Conservation (phyloP, 1,140 invertebrate genomes). For the Halotydeus destructor region DNA sequence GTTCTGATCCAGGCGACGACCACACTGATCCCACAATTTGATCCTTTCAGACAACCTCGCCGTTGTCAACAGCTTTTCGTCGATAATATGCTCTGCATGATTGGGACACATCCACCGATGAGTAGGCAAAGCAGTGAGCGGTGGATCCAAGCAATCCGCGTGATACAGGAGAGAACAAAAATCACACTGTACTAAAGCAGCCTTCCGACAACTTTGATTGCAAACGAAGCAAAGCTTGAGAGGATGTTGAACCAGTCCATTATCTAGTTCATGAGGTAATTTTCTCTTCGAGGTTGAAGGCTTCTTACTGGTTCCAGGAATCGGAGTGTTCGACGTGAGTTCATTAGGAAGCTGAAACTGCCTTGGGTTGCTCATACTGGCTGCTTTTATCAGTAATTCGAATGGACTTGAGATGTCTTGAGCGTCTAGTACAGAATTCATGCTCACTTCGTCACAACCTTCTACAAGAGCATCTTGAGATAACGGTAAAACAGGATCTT, state of each 20-base stretch:
- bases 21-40: constrained; percentile 56
- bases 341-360: constrained; percentile 68
- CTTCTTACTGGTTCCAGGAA: constrained; percentile 41
- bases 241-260: constrained; percentile 53
- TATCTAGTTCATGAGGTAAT: constrained; percentile 45
- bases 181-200: constrained; percentile 67
- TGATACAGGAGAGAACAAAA: constrained; percentile 77
- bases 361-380: constrained; percentile 56
- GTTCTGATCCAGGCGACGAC: constrained; percentile 55
- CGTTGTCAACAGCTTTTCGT: constrained; percentile 54
- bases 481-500: too few species aligned
- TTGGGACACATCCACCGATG: constrained; percentile 81
- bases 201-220: constrained; percentile 25
- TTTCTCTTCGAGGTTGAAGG: constrained; percentile 23
- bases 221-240: constrained; percentile 62
- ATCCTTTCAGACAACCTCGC: constrained; percentile 58
- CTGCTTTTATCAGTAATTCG: constrained; percentile 51
- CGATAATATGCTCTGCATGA: constrained; percentile 74
- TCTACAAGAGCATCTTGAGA: too few species aligned
- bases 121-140: constrained; percentile 58
- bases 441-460: not conserved
- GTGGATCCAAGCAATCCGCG: constrained; percentile 77
- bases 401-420: constrained; percentile 27
- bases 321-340: constrained; percentile 46
- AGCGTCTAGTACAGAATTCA: not conserved